Evolutionary conservation across 1,140 invertebrate species (phyloP), one percentile per base, ranked within the genome.

Genomic region (Zaprionus gabonicus): DNA sequence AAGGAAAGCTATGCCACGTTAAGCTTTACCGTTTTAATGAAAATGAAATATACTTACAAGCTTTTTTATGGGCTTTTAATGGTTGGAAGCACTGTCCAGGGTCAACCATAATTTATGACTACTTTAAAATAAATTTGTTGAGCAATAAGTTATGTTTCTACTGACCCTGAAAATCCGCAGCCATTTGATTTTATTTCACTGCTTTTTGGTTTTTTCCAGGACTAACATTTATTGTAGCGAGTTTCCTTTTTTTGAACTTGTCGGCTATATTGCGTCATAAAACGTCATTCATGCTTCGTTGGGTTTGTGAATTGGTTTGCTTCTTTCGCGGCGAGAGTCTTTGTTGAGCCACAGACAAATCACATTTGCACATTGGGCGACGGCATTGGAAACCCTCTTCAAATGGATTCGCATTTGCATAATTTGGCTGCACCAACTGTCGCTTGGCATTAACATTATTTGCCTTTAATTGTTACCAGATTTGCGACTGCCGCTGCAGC

Each of bases 391-490:
- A 73, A 76, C 76, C 76, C 76, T 76, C 75, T 41, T 78, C 73
- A 76, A 76, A 71, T 53, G 51, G 56, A 62, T 59, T 9, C 10
- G 20, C 9, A 78, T 78, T 78, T 78, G 49, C 76, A 78, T 78
- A 78, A 78, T 78, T 78, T 62, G 66, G 63, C 36, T 78, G 67
- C 72, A 78, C 67, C 67, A 62, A 76, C 67, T 78, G 76, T 78
- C 76, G 76, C n/a, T 34, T 28, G 72, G 57, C 67, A 78, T 78
- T 78, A 78, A 71, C 67, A 78, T 76, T 76, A 76, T 78, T 71
- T 78, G 67, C 57, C 62, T 67, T 76, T 78, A 78, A 76, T 78
- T 78, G 76, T 78, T 55, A 62, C 46, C 67, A 66, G 72, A 64
- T 64, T 69, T 63, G 27, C 23, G 55, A 36, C 23, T 34, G 23